phyloP scores from a whole-genome alignment of 2,888 invertebrate species.

The Pollenia amentaria region DNA sequence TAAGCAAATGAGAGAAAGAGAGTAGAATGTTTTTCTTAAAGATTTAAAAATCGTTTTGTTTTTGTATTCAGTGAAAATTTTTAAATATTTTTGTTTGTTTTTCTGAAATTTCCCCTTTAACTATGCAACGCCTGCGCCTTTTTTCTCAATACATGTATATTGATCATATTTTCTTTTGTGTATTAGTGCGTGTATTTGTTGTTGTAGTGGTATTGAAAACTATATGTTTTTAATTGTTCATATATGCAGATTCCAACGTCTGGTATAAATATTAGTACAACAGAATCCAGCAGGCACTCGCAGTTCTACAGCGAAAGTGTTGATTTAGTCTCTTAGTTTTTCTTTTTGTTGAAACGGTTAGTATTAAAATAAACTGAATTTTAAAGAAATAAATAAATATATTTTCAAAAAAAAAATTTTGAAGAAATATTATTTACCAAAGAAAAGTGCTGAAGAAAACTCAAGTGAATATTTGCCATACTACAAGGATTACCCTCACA shows the following conservation, averaged over 20 bases:
- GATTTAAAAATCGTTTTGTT: constrained; percentile 23
- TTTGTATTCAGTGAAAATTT: background rate
- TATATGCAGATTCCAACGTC: constrained; percentile 77
- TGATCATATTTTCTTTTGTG: constrained; percentile 71
- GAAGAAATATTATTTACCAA: constrained; percentile 24
- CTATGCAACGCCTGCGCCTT: constrained; percentile 78
- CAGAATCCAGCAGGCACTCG: constrained; percentile 84
- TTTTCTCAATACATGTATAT: constrained; percentile 56
- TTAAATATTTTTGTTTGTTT: constrained; percentile 22
- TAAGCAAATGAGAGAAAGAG: background rate
- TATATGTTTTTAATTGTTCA: constrained; percentile 74
- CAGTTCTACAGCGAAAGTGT: constrained; percentile 85
- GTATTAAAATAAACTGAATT: constrained; percentile 62
- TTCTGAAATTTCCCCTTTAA: constrained; percentile 77
- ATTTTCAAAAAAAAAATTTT: constrained; percentile 36
- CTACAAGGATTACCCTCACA: constrained; percentile 68
- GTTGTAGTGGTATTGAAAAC: constrained; percentile 75
- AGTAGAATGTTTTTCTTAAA: background rate
- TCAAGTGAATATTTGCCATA: constrained; percentile 45
- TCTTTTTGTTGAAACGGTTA: constrained; percentile 76
- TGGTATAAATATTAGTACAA: constrained; percentile 85
- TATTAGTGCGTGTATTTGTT: constrained; percentile 41
- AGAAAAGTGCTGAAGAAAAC: constrained; percentile 17
- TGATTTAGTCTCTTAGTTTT: constrained; percentile 83
- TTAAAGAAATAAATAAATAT: constrained; percentile 37